These are phyloP conservation scores for Pomacea maculata DNA, from an alignment of 1,140 invertebrate species.

Conservation along the genomic window DNA sequence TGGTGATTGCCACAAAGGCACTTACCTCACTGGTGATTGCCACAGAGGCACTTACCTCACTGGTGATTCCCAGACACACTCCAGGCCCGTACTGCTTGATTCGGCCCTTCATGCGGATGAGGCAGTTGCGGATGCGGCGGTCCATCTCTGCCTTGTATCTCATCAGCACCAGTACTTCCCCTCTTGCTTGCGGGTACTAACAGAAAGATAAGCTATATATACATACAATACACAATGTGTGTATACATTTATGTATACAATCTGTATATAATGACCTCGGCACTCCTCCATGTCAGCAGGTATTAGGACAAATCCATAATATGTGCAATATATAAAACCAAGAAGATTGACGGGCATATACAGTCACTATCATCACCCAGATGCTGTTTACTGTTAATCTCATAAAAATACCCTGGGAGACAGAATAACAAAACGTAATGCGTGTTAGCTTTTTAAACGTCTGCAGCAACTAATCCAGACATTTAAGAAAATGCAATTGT, in stretches of 20 bases:
- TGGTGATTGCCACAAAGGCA: slow-evolving; percentile 19
- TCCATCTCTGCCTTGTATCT: slow-evolving; percentile 35
- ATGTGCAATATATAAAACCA: too few species aligned
- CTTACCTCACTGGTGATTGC: too few species aligned
- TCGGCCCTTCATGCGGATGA: slow-evolving; percentile 32
- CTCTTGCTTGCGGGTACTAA: slow-evolving; percentile 23
- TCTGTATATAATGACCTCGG: not conserved
- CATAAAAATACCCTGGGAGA: too few species aligned
- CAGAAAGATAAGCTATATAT: not conserved
- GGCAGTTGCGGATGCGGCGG: slow-evolving; percentile 31
- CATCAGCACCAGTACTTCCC: slow-evolving; percentile 32
- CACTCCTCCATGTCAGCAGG: too few species aligned
- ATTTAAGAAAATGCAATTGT: too few species aligned
- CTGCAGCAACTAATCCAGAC: too few species aligned
- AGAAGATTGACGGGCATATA: too few species aligned
- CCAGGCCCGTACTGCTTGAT: slow-evolving; percentile 34
- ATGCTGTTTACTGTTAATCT: too few species aligned
- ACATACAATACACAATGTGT: not conserved
- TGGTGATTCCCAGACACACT: slow-evolving; percentile 27
- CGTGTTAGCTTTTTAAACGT: too few species aligned
- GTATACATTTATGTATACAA: not conserved
- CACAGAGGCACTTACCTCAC: slow-evolving; percentile 10
- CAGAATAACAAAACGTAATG: too few species aligned
- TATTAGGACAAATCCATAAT: not conserved
- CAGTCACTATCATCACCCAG: too few species aligned